These are phyloP conservation scores for Germaria angustata DNA, from an alignment of 2,888 invertebrate genomes.

Conservation along the genomic window DNA sequence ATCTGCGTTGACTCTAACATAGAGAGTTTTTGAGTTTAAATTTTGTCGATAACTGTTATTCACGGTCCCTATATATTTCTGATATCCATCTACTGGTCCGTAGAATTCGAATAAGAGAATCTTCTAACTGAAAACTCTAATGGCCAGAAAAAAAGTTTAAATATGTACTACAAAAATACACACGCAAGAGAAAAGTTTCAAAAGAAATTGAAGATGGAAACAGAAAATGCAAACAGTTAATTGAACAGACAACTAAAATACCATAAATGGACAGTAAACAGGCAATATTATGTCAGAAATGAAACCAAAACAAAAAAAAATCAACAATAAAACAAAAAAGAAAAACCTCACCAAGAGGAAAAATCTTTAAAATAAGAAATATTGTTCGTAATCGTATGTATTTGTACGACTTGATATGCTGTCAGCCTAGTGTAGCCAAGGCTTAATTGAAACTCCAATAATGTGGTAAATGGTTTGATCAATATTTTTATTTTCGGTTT, in stretches of 20 bases:
- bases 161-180: constrained; percentile 5
- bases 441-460: not conserved
- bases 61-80: too few species aligned
- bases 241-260: constrained; percentile 54
- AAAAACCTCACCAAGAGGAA: too few species aligned
- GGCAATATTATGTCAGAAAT: constrained; percentile 66
- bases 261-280: constrained; percentile 60
- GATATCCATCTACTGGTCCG: not conserved
- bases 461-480: constrained; percentile 15
- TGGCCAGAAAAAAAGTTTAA: not conserved
- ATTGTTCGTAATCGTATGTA: too few species aligned
- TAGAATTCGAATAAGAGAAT: not conserved
- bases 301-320: not conserved
- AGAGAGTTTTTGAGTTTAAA: too few species aligned
- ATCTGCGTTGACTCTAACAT: too few species aligned
- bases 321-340: constrained; percentile 23
- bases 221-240: constrained; percentile 41
- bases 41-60: too few species aligned
- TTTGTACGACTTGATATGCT: constrained; percentile 23
- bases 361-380: too few species aligned
- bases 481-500: not conserved
- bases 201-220: constrained; percentile 4
- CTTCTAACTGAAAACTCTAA: not conserved
- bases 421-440: not conserved
- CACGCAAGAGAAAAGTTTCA: not conserved